These are phyloP conservation scores for Ispidina lecontei DNA, from an alignment of 2,797 vertebrate species.

Conservation along the genomic window DNA sequence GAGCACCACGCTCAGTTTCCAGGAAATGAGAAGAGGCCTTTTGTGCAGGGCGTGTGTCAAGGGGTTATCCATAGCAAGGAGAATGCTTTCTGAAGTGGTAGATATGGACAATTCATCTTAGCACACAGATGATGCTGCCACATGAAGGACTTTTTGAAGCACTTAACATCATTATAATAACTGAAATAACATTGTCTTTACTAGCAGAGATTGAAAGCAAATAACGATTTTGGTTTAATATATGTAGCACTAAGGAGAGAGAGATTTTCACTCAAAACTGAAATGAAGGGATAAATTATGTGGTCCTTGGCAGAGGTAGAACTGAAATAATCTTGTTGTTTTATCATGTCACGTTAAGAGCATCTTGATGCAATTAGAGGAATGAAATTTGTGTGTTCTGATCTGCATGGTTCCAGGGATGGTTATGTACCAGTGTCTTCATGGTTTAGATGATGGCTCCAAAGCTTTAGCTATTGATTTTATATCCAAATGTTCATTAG, in stretches of 20 bases:
- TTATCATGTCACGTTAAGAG: background rate
- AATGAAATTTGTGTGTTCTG: background rate
- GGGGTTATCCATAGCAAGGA: background rate
- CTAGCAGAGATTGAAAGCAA: slow-evolving; percentile 12
- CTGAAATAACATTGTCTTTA: slow-evolving; percentile 29
- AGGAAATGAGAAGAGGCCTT: slow-evolving; percentile 22
- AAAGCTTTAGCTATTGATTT: background rate
- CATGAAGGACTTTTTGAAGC: slow-evolving; percentile 29
- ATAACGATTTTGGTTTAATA: background rate
- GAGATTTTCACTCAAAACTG: background rate
- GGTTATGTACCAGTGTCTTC: background rate
- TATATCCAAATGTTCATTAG: background rate
- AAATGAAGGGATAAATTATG: background rate
- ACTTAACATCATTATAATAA: slow-evolving; percentile 49
- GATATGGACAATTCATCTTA: slow-evolving; percentile 7
- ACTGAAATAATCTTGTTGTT: background rate
- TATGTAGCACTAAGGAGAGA: background rate
- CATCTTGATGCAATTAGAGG: background rate
- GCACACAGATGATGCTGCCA: background rate
- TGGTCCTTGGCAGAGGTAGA: background rate
- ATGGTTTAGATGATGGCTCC: background rate
- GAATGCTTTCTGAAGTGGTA: slow-evolving; percentile 38
- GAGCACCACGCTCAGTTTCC: background rate
- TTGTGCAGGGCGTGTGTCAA: background rate
- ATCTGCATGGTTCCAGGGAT: background rate